Base-by-base conservation (phyloP, 2,888 invertebrate species). In the Rotaria socialis region DNA sequence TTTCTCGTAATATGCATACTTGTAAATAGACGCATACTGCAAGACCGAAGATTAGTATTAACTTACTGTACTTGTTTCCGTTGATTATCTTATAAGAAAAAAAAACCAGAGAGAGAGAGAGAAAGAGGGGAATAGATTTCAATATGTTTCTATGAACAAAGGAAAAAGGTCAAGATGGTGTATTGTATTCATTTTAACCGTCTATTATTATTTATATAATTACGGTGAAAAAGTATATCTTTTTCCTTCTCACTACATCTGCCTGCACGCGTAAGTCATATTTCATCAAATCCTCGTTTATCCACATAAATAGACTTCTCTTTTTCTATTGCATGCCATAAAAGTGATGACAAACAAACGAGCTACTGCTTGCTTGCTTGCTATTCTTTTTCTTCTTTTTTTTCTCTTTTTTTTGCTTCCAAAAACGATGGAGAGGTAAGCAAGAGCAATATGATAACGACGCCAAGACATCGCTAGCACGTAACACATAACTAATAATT, bases 281-380 rank as follows among this genome's bases (percentile, higher is more conserved):
- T 80, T 80, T 80, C 80, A 80, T 80, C 41, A 80, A 80, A 80
- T 80, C 47, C n/a, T 80, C 80, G n/a, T 80, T 80, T 80, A 80
- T 80, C 80, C 80, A 47, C 67, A 80, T 80, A 80, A 47, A 80
- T 47, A 47, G 80, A 47, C n/a, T 80, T 80, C 80, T 80, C 22
- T 80, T 74, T 80, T 74, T 74, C 41, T 41, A 41, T 74, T 43
- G 8, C 74, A 74, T 74, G 41, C 22, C 43, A 74, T 74, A 41
- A 41, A 74, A 41, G n/a, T 74, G 43, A 35, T 5, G 41, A 74
- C 74, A 74, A 35, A 74, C 74, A 74, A 41, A 74, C 41, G 43
- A 41, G 43, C 74, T 7, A 74, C 41, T 74, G 41, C 35, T 74
- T 74, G 4, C 52, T 14, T 43, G 43, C 16, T 2, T 74, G 7